Evolutionary conservation across 2,888 invertebrate genomes (phyloP), one percentile per base, ranked within the genome.

Genomic region (Tetragnatha montana): DNA sequence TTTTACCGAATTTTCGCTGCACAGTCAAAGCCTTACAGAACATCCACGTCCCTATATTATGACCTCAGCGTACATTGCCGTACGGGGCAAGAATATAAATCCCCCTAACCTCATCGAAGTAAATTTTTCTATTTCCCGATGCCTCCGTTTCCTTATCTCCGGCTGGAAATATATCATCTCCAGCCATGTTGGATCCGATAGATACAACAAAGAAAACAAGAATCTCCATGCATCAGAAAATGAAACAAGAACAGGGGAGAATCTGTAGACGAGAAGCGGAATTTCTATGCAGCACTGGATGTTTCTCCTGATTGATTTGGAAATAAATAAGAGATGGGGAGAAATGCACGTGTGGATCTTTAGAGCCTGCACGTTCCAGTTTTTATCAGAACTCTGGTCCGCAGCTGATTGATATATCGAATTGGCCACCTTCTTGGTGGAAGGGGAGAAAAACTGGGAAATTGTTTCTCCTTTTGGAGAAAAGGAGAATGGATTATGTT

Each of bases 281-380:
- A 83, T 83, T 83, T 83, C 74, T 75, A 83, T 75, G 83, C 83
- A 68, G 74, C 35, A 70, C 19, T 75, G 74, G 75, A 47, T 75
- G 22, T 35, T 83, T 83, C 74, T 50, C 21, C 60, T 82, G 82
- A 83, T 83, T 83, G 74, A 74, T 83, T 74, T 49, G 74, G 51
- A 82, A 35, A 21, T n/a, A 35, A 82, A 83, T 21, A 35, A 68
- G 47, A 83, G 68, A 83, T 74, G 21, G 49, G 75, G 75, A 51
- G 19, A 75, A 10, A 14, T 51, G 60, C 50, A 50, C 51, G 51
- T 74, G 74, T 7, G 47, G 73, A 83, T 74, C 51, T 83, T 83
- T 75, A 83, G 60, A 83, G 35, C 68, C 83, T 81, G 80, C 80
- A 81, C 80, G 80, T 81, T 81, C 80, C 35, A 69, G 69, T 19